Percentiles rank a stretch among this genome's conserved stretches.
Evolutionary conservation across 92 coral and sea anemone genomes (phyloP).

Genomic region (Palythoa caribaeorum): DNA sequence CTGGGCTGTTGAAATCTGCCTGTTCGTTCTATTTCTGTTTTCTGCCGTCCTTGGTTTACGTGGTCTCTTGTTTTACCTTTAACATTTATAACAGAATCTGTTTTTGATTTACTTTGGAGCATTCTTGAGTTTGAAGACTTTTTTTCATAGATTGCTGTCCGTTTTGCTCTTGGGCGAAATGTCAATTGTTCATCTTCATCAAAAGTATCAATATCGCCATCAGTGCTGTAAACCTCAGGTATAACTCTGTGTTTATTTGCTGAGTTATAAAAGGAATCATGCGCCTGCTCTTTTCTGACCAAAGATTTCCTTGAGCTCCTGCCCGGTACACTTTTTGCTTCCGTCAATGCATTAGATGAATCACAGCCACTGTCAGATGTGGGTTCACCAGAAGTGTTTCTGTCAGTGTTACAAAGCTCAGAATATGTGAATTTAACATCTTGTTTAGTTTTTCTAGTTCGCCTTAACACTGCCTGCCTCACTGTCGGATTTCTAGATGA

Average conservation of each 20-base stretch:
- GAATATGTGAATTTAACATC: background rate
- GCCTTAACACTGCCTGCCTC: background rate
- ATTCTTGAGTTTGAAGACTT: background rate
- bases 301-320: background rate
- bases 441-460: background rate
- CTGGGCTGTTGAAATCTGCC: background rate
- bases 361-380: too few species aligned
- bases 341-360: background rate
- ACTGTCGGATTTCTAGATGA: background rate
- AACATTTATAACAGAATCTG: background rate
- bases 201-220: background rate
- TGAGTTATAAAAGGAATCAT: background rate
- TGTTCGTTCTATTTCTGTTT: background rate
- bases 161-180: background rate
- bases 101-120: background rate
- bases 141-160: background rate
- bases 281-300: background rate
- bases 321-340: background rate
- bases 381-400: too few species aligned
- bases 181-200: conserved; percentile 11
- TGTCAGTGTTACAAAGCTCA: background rate
- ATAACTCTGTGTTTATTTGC: background rate
- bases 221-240: background rate
- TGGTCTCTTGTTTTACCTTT: background rate
- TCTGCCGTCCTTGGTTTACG: background rate